A percentile compares a stretch with the other conserved stretches of the same genome.
These are phyloP conservation scores for Taenioides sp. DNA, from an alignment of 2,797 vertebrate genomes.

Conservation along the genomic window DNA sequence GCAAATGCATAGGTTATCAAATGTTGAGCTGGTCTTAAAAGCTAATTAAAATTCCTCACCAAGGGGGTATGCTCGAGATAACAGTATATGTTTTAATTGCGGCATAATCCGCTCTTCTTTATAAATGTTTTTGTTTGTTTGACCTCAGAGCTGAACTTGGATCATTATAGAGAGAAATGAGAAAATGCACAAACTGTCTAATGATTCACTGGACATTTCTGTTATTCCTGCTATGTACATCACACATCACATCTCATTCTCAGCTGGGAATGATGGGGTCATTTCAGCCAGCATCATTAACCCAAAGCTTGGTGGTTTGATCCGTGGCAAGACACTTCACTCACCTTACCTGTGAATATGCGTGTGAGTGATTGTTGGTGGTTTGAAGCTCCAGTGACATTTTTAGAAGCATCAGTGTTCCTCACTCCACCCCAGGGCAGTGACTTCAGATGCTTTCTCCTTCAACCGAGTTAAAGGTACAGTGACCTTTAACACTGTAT, in stretches of 20 bases:
- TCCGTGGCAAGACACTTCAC: no score
- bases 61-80: neutral
- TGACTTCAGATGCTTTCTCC: no score
- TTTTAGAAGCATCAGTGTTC: no score
- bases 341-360: no score
- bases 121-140: neutral
- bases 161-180: neutral
- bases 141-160: neutral
- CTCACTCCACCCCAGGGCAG: no score
- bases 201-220: neutral
- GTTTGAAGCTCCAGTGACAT: no score
- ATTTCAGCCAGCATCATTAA: neutral
- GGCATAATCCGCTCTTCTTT: neutral
- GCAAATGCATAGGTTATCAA: neutral
- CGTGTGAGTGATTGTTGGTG: no score
- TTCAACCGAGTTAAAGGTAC: no score
- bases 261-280: neutral
- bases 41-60: slow-evolving; percentile 10
- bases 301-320: no score
- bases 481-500: no score
- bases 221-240: neutral
- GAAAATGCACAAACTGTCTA: neutral
- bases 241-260: neutral
- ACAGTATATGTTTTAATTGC: slow-evolving; percentile 6
- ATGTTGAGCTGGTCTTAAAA: slow-evolving; percentile 1